Conservation (phyloP, 2,797 vertebrate genomes). For the Xiphorhynchus erythropygius region DNA sequence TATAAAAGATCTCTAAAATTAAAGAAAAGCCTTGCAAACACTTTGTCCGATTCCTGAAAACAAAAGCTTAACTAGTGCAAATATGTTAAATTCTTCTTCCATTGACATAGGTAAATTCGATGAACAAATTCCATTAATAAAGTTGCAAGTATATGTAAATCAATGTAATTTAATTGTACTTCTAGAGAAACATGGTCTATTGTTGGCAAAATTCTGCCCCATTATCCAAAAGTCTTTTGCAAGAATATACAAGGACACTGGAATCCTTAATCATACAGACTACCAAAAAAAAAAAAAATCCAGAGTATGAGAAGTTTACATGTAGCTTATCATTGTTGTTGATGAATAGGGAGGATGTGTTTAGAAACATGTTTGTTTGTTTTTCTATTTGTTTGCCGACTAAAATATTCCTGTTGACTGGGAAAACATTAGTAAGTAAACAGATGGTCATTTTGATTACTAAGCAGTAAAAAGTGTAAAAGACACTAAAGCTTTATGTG, state of each 20-base stretch:
- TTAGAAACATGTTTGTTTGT: background rate
- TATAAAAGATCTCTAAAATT: background rate
- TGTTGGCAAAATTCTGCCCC: background rate
- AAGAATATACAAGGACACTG: background rate
- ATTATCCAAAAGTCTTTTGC: background rate
- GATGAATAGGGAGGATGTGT: background rate
- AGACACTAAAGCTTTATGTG: background rate
- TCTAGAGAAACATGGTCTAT: background rate
- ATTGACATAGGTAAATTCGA: background rate
- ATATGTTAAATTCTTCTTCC: background rate
- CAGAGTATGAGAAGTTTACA: background rate
- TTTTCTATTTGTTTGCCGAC: background rate
- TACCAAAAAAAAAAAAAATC: background rate
- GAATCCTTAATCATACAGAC: background rate
- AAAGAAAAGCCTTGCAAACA: background rate
- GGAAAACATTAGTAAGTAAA: background rate
- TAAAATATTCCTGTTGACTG: background rate
- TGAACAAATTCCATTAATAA: background rate
- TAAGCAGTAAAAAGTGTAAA: background rate
- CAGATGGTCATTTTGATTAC: background rate
- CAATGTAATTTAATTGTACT: background rate
- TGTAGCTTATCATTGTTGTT: fast-evolving
- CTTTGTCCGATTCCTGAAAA: background rate
- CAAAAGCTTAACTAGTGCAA: background rate
- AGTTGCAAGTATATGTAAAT: background rate